Evolutionary conservation across 2,113 vertebrate genomes (phyloP).

Genomic region (Isichthys henryi): DNA sequence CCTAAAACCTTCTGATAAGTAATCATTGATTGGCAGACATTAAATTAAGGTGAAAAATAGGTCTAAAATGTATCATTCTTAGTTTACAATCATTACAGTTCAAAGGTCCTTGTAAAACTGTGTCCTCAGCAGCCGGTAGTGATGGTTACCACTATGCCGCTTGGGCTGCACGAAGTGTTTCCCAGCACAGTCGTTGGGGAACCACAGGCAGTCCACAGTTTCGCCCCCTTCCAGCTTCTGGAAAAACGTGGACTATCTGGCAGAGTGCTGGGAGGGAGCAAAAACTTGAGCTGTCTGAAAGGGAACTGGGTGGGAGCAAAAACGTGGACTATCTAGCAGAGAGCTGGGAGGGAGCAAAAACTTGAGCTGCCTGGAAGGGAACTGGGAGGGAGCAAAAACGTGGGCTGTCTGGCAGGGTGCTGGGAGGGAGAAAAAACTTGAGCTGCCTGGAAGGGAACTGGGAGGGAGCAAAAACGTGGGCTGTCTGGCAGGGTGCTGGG

Average conservation of each 20-base stretch:
- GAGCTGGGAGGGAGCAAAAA: not conserved
- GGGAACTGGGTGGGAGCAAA: not conserved
- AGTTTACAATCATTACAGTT: not conserved
- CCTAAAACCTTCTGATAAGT: not conserved
- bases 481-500: not conserved
- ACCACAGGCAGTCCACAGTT: not conserved
- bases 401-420: not conserved
- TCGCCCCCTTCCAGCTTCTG: not conserved
- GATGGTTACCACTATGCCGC: not conserved
- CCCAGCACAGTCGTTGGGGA: not conserved
- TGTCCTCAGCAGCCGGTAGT: not conserved
- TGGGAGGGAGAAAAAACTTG: not conserved
- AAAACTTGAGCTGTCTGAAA: not conserved
- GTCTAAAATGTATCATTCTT: not conserved
- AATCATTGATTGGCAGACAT: not conserved
- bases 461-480: not conserved
- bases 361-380: not conserved
- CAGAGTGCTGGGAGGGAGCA: not conserved
- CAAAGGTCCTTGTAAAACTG: not conserved
- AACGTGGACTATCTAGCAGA: not conserved
- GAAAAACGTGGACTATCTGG: not conserved
- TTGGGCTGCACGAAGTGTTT: not conserved
- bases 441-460: not conserved
- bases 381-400: not conserved
- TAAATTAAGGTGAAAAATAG: not conserved